Conservation (phyloP, 2,113 vertebrate genomes). For the Paramisgurnus dabryanus region DNA sequence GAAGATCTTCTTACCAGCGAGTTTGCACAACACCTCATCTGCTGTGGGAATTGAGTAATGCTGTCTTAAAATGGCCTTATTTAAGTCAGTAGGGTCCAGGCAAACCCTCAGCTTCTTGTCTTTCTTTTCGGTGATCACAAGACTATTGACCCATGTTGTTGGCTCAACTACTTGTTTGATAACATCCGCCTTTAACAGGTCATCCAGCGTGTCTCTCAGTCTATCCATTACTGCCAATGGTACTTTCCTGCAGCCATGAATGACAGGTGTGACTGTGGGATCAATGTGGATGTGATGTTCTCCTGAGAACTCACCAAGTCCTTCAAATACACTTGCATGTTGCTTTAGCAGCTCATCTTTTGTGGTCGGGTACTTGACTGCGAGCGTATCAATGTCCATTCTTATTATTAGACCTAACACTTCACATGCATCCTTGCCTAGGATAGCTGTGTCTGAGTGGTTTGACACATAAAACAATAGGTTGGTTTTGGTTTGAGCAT, state of each 20-base stretch:
- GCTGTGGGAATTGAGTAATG: too few relatives aligned
- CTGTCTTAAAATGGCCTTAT: too few relatives aligned
- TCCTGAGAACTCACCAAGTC: conserved; percentile 19
- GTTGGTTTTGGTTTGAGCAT: too few relatives aligned
- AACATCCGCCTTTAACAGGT: conserved; percentile 15
- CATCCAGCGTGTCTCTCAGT: neutral
- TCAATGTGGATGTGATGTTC: conserved; percentile 24
- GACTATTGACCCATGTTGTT: neutral
- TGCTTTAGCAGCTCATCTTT: conserved; percentile 3
- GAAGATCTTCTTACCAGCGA: neutral
- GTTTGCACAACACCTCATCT: neutral
- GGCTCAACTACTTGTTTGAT: neutral
- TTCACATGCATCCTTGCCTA: too few relatives aligned
- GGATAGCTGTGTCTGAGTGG: too few relatives aligned
- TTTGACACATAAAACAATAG: too few relatives aligned
- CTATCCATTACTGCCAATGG: conserved; percentile 6
- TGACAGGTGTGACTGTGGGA: conserved; percentile 11
- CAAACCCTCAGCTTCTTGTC: too few relatives aligned
- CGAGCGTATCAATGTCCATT: too few relatives aligned
- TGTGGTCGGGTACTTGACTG: neutral
- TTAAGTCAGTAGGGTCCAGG: too few relatives aligned
- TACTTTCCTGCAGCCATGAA: conserved; percentile 39
- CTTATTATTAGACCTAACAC: too few relatives aligned
- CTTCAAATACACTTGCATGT: conserved; percentile 25
- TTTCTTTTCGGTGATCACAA: neutral